phyloP scores from a whole-genome alignment of 2,797 vertebrate genomes.

The Bryconaethiops microstoma region DNA sequence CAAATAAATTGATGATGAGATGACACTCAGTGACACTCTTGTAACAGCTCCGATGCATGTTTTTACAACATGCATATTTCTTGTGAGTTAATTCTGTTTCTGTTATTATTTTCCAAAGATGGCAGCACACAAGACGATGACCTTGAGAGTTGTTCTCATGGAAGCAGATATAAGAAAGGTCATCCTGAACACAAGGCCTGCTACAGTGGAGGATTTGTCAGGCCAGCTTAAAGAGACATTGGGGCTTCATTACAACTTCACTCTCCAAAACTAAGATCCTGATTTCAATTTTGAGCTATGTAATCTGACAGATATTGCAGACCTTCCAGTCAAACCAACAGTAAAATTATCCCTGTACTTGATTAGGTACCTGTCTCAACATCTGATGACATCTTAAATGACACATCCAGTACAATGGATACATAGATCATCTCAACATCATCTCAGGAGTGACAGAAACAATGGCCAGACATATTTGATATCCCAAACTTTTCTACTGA shows the following conservation, averaged over 20 bases:
- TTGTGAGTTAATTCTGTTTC: no score
- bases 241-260: constrained; percentile 39
- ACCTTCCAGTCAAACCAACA: constrained; percentile 53
- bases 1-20: no score
- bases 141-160: neutral
- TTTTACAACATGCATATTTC: no score
- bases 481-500: neutral
- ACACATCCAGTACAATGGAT: constrained; percentile 49
- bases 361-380: constrained; percentile 1
- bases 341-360: constrained; percentile 53
- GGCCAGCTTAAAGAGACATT: constrained; percentile 41
- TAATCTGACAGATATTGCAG: constrained; percentile 44
- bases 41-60: no score
- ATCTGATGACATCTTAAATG: neutral
- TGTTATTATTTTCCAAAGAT: neutral
- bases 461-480: neutral
- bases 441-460: neutral
- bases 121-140: neutral
- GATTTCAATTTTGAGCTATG: constrained; percentile 54
- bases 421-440: constrained; percentile 31
- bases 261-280: constrained; percentile 46
- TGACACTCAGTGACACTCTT: no score
- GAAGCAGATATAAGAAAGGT: constrained; percentile 50
- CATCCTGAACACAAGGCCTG: constrained; percentile 9
- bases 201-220: constrained; percentile 52